Evolutionary conservation across 2,113 vertebrate species (phyloP).

Genomic region (Axis porcinus): DNA sequence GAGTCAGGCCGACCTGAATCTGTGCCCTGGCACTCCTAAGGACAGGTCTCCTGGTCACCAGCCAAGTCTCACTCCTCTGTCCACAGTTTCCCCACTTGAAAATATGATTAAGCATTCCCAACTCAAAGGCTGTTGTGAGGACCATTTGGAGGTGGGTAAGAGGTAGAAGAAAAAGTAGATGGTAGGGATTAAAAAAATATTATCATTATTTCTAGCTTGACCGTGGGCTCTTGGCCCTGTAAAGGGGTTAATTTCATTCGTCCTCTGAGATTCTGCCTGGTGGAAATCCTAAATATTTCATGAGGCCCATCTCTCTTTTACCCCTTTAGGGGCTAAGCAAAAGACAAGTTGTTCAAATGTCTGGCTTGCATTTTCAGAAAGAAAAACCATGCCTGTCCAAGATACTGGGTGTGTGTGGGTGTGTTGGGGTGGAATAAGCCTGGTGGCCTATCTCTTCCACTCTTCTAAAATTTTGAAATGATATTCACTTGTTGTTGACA

Average conservation of each 20-base stretch:
- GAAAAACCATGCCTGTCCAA: neutral
- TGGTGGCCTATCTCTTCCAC: neutral
- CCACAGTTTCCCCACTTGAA: neutral
- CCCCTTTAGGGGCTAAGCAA: neutral
- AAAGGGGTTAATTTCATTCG: conserved; percentile 5
- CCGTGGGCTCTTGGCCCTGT: neutral
- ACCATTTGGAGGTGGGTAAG: neutral
- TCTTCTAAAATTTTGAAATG: conserved; percentile 29
- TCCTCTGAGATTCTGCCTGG: neutral
- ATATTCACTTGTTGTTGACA: conserved; percentile 33
- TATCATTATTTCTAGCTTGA: neutral
- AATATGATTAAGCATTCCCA: neutral
- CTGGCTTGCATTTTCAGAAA: neutral
- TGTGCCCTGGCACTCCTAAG: neutral
- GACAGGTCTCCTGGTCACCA: neutral
- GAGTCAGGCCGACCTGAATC: neutral
- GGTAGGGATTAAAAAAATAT: too few relatives aligned
- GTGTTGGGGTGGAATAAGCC: neutral
- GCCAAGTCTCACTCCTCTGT: neutral
- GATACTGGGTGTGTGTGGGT: neutral
- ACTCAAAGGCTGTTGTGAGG: neutral
- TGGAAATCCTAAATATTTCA: conserved; percentile 8
- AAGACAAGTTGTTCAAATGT: neutral
- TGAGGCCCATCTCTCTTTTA: neutral
- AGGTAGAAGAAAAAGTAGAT: neutral